Evolutionary conservation across 2,113 vertebrate genomes (phyloP), one percentile per base, ranked within the genome.

Genomic region (Macquaria ambigua): DNA sequence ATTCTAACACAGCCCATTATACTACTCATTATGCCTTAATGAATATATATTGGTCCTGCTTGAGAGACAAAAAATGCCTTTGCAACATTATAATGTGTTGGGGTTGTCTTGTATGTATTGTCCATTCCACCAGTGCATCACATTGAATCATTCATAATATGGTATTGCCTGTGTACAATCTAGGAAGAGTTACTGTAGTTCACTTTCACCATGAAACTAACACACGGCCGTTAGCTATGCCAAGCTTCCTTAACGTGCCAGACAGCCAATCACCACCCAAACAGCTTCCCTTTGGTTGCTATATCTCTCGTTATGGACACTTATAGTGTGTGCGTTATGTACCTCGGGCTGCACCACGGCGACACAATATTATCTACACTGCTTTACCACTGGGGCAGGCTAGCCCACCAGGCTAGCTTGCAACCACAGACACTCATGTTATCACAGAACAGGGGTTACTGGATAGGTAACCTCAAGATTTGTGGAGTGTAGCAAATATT

Each of bases 1-100:
- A 48, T 77, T 63, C 21, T 15, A 34, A 31, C 12, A 59, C 48
- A 74, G 52, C 53, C 20, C 34, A 86, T 61, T 73, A 73, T 50
- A 55, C 43, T 7, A 46, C 43, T 48, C 25, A 68, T 81, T 48
- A 63, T 7, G 9, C 16, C 41, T 50, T 37, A 18, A 23, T 37
- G 28, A 50, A 50, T 75, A n/a, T 37, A 63, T 23, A 50, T 50
- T 11, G 34, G 72, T 34, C 5, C 56, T 16, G 62, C 55, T n/a
- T 41, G 28, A 71, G 5, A 25, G 31, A 64, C 21, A 53, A 64
- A 41, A 48, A 46, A 8, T 48, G 46, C 31, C 48, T 68, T 21
- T 56, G 37, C 43, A 48, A 52, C 28, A 37, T 53, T 20, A 43
- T 6, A 21, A 18, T 52, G 34, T 67, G 37, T 31, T 55, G 6